These are phyloP conservation scores for Cyclura pinguis DNA, from an alignment of 2,797 vertebrate genomes.

Conservation along the genomic window DNA sequence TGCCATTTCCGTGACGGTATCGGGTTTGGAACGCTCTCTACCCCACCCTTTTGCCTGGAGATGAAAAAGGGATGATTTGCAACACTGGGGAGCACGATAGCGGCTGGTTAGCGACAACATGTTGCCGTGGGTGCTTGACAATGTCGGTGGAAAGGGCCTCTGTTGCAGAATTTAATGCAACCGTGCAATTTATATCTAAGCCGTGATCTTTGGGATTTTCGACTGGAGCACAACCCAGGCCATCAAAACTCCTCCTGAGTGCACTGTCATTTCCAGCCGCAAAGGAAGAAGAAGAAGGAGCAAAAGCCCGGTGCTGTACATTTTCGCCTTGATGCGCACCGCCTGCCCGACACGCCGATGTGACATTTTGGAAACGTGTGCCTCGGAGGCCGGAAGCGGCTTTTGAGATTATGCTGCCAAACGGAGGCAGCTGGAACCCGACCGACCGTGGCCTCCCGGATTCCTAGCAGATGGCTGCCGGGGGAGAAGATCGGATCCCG, in stretches of 20 bases:
- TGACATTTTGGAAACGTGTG: not conserved
- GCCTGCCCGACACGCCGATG: not conserved
- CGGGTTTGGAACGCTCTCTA: too few relatives aligned
- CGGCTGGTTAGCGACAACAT: too few relatives aligned
- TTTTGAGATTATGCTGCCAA: rapidly evolving
- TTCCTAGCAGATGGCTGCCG: not conserved
- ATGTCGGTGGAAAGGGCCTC: too few relatives aligned
- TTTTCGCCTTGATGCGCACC: not conserved
- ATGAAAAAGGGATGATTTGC: too few relatives aligned
- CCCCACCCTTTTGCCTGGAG: too few relatives aligned
- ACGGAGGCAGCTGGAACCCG: not conserved
- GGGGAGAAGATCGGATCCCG: too few relatives aligned
- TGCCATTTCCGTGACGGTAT: too few relatives aligned
- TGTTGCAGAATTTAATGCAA: too few relatives aligned
- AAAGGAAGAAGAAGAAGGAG: not conserved
- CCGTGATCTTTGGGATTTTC: too few relatives aligned
- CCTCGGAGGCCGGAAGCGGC: not conserved
- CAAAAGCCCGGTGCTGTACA: rapidly evolving
- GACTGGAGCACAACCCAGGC: not conserved
- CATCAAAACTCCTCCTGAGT: not conserved
- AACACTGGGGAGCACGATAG: too few relatives aligned
- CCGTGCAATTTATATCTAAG: too few relatives aligned
- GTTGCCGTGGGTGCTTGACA: too few relatives aligned
- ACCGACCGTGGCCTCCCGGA: rapidly evolving
- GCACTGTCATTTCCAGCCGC: not conserved